These are phyloP conservation scores for Metallyticus violacea DNA, from an alignment of 2,888 invertebrate genomes.

Conservation along the genomic window DNA sequence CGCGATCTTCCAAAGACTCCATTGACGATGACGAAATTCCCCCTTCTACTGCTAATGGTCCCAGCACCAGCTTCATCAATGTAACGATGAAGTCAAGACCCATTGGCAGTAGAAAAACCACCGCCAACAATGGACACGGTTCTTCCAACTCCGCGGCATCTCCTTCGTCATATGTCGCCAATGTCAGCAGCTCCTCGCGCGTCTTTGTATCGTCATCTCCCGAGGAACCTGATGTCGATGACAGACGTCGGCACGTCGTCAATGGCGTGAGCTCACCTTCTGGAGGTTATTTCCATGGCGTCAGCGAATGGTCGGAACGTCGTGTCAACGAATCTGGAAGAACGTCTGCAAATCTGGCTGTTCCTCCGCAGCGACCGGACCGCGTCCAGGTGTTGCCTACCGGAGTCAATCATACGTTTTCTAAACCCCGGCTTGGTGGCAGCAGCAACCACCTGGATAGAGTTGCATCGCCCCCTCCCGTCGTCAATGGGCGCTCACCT, in stretches of 20 bases:
- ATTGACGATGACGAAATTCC: conserved; percentile 58
- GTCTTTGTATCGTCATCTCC: conserved; percentile 51
- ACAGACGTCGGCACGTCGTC: conserved; percentile 43
- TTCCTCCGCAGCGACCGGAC: conserved; percentile 22
- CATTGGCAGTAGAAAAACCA: conserved; percentile 26
- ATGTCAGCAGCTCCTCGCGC: conserved; percentile 48
- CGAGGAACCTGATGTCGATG: conserved; percentile 46
- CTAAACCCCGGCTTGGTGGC: conserved; percentile 3
- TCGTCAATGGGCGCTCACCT: not conserved
- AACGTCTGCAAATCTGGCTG: not conserved
- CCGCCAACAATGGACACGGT: not conserved
- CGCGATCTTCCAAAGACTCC: conserved; percentile 71
- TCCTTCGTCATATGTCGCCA: conserved; percentile 44
- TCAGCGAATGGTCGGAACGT: conserved; percentile 73
- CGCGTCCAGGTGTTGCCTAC: conserved; percentile 40
- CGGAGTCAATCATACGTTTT: conserved; percentile 38
- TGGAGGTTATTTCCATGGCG: conserved; percentile 54
- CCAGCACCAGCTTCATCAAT: conserved; percentile 66
- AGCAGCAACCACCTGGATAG: conserved; percentile 21
- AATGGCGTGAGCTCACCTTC: not conserved
- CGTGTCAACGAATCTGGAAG: conserved; percentile 22
- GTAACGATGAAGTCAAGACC: conserved; percentile 70
- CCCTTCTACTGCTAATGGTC: conserved; percentile 43
- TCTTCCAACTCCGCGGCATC: not conserved
- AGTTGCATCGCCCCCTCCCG: not conserved